phyloP scores from a whole-genome alignment of 2,113 vertebrate species.

The Mixornis gularis region DNA sequence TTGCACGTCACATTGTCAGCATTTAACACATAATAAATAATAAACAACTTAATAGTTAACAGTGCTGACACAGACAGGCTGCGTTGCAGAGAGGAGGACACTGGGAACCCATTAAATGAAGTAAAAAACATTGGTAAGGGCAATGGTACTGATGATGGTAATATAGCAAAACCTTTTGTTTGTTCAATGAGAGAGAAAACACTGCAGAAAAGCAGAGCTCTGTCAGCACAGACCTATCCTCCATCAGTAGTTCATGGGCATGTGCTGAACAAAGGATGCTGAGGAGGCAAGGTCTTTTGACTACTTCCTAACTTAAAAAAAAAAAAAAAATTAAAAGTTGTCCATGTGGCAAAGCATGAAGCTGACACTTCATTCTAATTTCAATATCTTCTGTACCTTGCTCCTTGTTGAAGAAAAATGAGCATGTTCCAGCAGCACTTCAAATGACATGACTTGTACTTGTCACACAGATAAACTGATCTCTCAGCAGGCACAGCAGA shows the following conservation, averaged over 20 bases:
- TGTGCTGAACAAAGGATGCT: neutral
- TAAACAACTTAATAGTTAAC: constrained; percentile 8
- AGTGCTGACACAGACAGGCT: neutral
- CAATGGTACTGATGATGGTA: neutral
- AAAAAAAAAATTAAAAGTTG: neutral
- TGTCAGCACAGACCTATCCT: neutral
- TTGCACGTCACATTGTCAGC: neutral
- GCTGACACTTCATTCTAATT: neutral
- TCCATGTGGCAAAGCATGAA: neutral
- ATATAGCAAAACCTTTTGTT: neutral
- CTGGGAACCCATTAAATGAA: neutral
- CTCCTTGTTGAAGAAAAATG: neutral
- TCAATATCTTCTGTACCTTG: neutral
- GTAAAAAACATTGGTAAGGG: neutral
- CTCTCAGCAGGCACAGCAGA: neutral
- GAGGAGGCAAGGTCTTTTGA: neutral
- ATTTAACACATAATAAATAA: constrained; percentile 39
- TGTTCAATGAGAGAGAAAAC: neutral
- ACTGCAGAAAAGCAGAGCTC: neutral
- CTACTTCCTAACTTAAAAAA: neutral
- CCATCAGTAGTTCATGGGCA: neutral
- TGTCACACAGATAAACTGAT: neutral
- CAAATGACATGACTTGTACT: neutral
- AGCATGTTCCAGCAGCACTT: neutral
- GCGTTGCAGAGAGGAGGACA: neutral